Percentiles rank a stretch among this genome's conserved stretches.
Evolutionary conservation across 2,797 vertebrate species (phyloP).

Genomic region (Catamblyrhynchus diadema): DNA sequence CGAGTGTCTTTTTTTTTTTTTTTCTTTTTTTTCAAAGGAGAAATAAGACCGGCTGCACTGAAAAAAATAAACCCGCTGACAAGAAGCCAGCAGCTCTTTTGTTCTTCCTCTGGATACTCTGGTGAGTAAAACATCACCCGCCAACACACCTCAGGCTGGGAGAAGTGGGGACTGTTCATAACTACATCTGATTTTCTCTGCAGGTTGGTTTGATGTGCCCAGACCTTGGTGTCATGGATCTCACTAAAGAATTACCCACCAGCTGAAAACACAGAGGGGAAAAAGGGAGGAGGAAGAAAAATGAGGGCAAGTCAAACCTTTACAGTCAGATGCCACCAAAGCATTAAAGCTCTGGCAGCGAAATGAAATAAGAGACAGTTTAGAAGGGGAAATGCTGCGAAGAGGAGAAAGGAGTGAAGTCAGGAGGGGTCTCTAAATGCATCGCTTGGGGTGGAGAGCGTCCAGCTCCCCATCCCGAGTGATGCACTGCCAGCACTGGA

Average conservation of each 20-base stretch:
- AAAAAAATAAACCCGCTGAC: not conserved
- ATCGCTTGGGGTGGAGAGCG: no score
- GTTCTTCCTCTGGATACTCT: not conserved
- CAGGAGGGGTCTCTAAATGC: not conserved
- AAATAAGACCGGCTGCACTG: not conserved
- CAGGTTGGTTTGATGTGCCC: not conserved
- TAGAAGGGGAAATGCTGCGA: not conserved
- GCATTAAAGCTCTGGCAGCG: not conserved
- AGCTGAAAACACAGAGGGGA: not conserved
- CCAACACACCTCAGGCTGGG: not conserved
- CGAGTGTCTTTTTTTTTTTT: not conserved
- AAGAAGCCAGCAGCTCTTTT: not conserved
- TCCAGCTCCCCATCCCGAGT: not conserved
- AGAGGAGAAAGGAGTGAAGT: not conserved
- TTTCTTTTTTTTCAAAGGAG: not conserved
- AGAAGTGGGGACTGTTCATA: not conserved
- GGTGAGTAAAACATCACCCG: slow-evolving; percentile 29
- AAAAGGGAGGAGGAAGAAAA: not conserved
- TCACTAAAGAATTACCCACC: not conserved
- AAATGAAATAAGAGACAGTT: not conserved
- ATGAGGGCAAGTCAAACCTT: not conserved
- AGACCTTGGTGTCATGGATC: not conserved
- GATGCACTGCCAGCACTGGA: not conserved
- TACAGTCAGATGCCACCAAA: not conserved
- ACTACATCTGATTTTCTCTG: not conserved